phyloP scores from a whole-genome alignment of 2,797 vertebrate species.

The Pangasius krempfi region DNA sequence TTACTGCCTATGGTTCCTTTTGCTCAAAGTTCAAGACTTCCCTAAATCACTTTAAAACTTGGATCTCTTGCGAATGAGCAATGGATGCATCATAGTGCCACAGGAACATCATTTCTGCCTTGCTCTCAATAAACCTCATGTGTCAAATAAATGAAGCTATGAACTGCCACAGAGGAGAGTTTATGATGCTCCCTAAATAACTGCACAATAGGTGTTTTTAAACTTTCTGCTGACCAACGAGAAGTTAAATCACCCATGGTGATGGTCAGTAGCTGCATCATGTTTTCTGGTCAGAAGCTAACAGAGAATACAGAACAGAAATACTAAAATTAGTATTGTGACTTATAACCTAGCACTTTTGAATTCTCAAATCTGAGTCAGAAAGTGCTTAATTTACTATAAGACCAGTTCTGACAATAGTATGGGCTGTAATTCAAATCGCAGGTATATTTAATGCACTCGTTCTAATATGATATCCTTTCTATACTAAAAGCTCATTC shows the following conservation, averaged over 20 bases:
- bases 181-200: slow-evolving; percentile 16
- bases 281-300: neutral
- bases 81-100: neutral
- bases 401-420: neutral
- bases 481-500: neutral
- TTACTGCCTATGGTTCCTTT: neutral
- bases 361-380: neutral
- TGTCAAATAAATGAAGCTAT: slow-evolving; percentile 8
- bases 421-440: neutral
- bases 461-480: neutral
- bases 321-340: no score
- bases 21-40: slow-evolving; percentile 5
- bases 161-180: slow-evolving; percentile 5
- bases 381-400: neutral
- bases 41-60: slow-evolving; percentile 23
- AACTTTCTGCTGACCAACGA: slow-evolving; percentile 19
- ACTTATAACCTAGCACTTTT: neutral
- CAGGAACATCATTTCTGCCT: slow-evolving; percentile 6
- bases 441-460: neutral
- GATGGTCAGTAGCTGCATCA: neutral
- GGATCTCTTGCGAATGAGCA: neutral
- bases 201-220: slow-evolving; percentile 14
- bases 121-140: neutral
- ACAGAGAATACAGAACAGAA: neutral
- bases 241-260: slow-evolving; percentile 13